Percentiles rank a stretch among this genome's conserved stretches.
Evolutionary conservation across 2,113 vertebrate species (phyloP).

Genomic region (Baryphthengus martii): DNA sequence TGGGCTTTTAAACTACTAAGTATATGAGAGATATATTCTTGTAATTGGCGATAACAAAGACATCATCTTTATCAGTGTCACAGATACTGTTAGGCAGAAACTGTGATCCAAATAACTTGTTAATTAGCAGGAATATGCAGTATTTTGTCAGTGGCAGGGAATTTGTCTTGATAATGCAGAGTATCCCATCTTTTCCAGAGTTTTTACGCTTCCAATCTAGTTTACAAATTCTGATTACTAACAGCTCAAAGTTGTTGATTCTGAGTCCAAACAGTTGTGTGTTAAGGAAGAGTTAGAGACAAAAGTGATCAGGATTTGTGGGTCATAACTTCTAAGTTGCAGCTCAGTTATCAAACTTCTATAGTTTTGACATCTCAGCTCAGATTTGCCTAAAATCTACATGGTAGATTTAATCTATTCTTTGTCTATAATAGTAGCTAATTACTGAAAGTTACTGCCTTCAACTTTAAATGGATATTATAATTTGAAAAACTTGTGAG

Average conservation of each 20-base stretch:
- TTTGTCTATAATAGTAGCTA: not conserved
- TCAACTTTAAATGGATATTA: not conserved
- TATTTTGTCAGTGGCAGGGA: not conserved
- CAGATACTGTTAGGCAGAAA: not conserved
- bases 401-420: not conserved
- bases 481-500: not conserved
- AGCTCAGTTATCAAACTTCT: not conserved
- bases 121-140: not conserved
- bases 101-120: not conserved
- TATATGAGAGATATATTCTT: not conserved
- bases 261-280: not conserved
- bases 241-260: not conserved
- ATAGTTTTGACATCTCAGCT: not conserved
- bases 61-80: not conserved
- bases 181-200: not conserved
- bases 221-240: not conserved
- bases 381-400: not conserved
- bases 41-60: not conserved
- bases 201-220: not conserved
- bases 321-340: not conserved
- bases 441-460: not conserved
- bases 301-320: not conserved
- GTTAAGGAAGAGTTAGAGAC: not conserved
- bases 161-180: not conserved
- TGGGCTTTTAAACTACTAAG: not conserved